A percentile compares a stretch with the other conserved stretches of the same genome.
phyloP scores from a whole-genome alignment of 2,113 vertebrate species.

The Notothenia rossii region DNA sequence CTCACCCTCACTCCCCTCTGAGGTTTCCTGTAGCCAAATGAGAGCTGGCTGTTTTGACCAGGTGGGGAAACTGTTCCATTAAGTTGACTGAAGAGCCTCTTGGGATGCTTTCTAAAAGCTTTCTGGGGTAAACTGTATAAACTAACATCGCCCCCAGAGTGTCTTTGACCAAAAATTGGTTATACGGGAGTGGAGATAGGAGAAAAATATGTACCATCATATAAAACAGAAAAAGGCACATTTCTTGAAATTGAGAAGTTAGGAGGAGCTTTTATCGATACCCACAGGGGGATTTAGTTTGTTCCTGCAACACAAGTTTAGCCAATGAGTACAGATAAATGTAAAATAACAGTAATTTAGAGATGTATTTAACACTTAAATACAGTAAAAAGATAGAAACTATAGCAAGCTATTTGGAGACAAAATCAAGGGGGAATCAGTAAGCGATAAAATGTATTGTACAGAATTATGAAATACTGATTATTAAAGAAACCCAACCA shows the following conservation, averaged over 20 bases:
- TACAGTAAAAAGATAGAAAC: not conserved
- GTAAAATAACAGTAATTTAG: not conserved
- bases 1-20: slow-evolving; percentile 15
- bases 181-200: not conserved
- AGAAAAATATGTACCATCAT: not conserved
- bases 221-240: not conserved
- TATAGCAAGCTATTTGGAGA: not conserved
- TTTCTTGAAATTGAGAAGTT: not conserved
- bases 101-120: slow-evolving; percentile 42
- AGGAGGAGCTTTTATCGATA: not conserved
- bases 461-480: not conserved
- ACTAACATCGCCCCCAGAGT: slow-evolving; percentile 20
- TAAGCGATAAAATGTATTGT: not conserved
- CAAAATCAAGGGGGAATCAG: not conserved
- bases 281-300: not conserved
- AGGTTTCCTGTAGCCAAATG: slow-evolving; percentile 16
- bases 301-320: not conserved
- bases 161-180: slow-evolving; percentile 29
- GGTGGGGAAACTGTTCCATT: slow-evolving; percentile 37
- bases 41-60: slow-evolving; percentile 37
- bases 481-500: not conserved
- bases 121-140: slow-evolving; percentile 9
- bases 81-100: slow-evolving; percentile 35
- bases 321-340: not conserved
- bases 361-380: not conserved